These are phyloP conservation scores for Nibea coibor DNA, from an alignment of 2,113 vertebrate species.

Conservation along the genomic window DNA sequence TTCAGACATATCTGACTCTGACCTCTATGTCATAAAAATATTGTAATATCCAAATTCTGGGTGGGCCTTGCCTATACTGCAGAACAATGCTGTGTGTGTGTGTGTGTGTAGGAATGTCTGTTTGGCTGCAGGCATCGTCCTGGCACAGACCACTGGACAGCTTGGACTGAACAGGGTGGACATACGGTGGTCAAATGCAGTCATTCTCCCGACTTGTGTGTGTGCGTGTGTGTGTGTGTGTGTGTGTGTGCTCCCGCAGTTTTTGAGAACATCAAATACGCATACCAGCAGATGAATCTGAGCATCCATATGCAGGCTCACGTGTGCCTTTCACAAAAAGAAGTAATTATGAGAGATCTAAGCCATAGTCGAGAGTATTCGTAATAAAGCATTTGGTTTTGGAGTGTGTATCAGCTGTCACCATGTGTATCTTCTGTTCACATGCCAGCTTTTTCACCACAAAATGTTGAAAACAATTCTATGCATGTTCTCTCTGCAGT, in stretches of 20 bases:
- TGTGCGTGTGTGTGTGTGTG: neutral
- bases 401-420: neutral
- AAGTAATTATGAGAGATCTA: neutral
- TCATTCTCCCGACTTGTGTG: neutral
- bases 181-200: slow-evolving; percentile 61
- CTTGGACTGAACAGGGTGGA: slow-evolving; percentile 55
- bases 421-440: neutral
- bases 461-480: neutral
- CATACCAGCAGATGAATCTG: neutral
- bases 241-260: slow-evolving; percentile 8
- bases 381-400: too few relatives aligned
- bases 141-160: slow-evolving; percentile 61
- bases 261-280: slow-evolving; percentile 2
- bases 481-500: slow-evolving; percentile 79
- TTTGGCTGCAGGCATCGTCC: slow-evolving; percentile 50
- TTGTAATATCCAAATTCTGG: neutral
- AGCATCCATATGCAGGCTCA: neutral
- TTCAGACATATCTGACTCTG: neutral
- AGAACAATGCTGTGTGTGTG: slow-evolving; percentile 15
- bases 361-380: neutral
- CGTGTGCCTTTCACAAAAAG: neutral
- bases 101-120: slow-evolving; percentile 35
- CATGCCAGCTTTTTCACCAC: neutral
- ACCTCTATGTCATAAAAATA: neutral
- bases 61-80: slow-evolving; percentile 15